Evolutionary conservation across 2,888 invertebrate species (phyloP), one percentile per base, ranked within the genome.

Genomic region (Trissolcus brochymenae): DNA sequence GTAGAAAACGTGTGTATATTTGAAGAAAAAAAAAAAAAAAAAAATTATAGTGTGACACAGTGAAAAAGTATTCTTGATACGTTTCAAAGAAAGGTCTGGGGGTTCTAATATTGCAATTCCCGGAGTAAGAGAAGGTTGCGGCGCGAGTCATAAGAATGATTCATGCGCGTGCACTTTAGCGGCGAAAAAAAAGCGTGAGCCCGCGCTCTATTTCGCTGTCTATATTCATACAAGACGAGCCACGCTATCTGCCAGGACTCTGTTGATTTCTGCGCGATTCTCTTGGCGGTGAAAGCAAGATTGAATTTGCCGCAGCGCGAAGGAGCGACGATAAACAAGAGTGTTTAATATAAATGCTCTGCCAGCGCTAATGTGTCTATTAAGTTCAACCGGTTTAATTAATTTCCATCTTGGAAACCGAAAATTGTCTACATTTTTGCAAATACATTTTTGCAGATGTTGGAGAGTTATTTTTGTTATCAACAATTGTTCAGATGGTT

Each of bases 41-140:
- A 46, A 46, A 46, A 14, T 25, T 4, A 25, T 6, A 4, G 46
- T 46, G 11, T 46, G 14, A 46, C 46, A 46, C 16, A 46, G 16
- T 14, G 16, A 16, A 46, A 7, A 46, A 46, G 35, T 35, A 35
- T 35, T 35, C 35, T 35, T 7, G 2, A 53, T 57, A 74, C 49
- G 16, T 60, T 76, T 76, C 65, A 70, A 64, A 21, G 75, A 76
- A 76, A 76, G 65, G 56, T 68, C 65, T 65, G 35, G 19, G 25
- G 49, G n/a, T n/a, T 70, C 55, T 70, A 76, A 60, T 70, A 68
- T 64, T 68, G 75, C 59, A 64, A 76, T 76, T 76, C 70, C 59
- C 65, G 65, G 65, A 70, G 65, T 29, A 25, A 64, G 49, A 61
- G 46, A 73, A 65, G 43, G 46, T 60, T 51, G 16, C 51, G 11